Conservation (phyloP, 2,113 vertebrate genomes). For the Canis aureus region DNA sequence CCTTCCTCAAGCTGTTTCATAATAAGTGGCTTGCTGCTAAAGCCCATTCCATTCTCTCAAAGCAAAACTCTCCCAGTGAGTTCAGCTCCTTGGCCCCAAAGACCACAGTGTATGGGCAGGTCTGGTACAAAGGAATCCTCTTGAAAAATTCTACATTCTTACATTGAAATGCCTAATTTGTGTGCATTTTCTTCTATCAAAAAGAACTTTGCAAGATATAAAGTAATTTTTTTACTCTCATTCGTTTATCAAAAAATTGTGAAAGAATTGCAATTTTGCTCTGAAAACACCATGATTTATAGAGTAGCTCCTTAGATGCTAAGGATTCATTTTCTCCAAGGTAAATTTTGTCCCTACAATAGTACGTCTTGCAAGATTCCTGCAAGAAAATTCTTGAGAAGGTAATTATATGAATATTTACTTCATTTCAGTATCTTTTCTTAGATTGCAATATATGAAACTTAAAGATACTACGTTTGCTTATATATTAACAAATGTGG, state of each 20-base stretch:
- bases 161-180: conserved; percentile 73
- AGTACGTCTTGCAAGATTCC: conserved; percentile 37
- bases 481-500: background rate
- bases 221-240: conserved; percentile 26
- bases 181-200: conserved; percentile 71
- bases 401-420: conserved; percentile 38
- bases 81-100: conserved; percentile 36
- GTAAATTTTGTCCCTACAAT: background rate
- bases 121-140: background rate
- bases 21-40: conserved; percentile 61
- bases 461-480: conserved; percentile 25
- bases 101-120: accelerated
- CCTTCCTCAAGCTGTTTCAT: conserved; percentile 51
- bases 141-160: background rate
- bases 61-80: background rate
- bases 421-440: conserved; percentile 27
- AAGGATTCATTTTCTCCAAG: background rate
- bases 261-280: background rate
- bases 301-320: background rate
- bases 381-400: background rate
- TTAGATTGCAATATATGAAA: background rate
- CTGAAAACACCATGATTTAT: conserved; percentile 4
- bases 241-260: conserved; percentile 31
- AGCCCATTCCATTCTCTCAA: conserved; percentile 31
- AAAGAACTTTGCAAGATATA: conserved; percentile 70